A percentile compares a stretch with the other conserved stretches of the same genome.
phyloP scores from a whole-genome alignment of 2,797 vertebrate species.

The Semotilus atromaculatus region DNA sequence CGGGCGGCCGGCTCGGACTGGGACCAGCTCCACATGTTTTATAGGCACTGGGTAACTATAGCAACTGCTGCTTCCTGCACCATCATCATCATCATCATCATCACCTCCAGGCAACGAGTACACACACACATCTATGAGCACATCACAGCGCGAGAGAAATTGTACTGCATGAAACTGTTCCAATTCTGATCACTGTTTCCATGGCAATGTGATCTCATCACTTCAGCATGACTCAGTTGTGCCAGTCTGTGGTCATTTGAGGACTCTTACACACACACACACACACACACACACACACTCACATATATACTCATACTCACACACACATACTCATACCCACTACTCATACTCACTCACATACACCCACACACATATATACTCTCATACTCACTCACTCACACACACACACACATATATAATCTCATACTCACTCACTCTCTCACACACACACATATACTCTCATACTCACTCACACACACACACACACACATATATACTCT shows the following conservation, averaged over 20 bases:
- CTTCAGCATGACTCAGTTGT: slow-evolving; percentile 59
- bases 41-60: slow-evolving; percentile 92
- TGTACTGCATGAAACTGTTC: slow-evolving; percentile 52
- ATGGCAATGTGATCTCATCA: slow-evolving; percentile 58
- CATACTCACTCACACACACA: too few relatives aligned
- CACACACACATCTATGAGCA: slow-evolving; percentile 13
- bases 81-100: slow-evolving; percentile 2
- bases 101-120: neutral
- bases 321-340: too few relatives aligned
- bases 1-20: slow-evolving; percentile 82
- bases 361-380: too few relatives aligned
- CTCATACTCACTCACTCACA: too few relatives aligned
- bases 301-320: too few relatives aligned
- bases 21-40: slow-evolving; percentile 90
- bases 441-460: too few relatives aligned
- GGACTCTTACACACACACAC: slow-evolving; percentile 35
- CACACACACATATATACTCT: too few relatives aligned
- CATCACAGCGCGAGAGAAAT: slow-evolving; percentile 30
- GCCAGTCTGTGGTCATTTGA: slow-evolving; percentile 60
- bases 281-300: neutral
- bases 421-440: too few relatives aligned
- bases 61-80: slow-evolving; percentile 63
- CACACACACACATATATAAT: too few relatives aligned
- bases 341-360: slow-evolving; percentile 1
- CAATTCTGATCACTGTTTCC: slow-evolving; percentile 59